phyloP scores from a whole-genome alignment of 2,797 vertebrate genomes.

The Eulemur rubriventer region DNA sequence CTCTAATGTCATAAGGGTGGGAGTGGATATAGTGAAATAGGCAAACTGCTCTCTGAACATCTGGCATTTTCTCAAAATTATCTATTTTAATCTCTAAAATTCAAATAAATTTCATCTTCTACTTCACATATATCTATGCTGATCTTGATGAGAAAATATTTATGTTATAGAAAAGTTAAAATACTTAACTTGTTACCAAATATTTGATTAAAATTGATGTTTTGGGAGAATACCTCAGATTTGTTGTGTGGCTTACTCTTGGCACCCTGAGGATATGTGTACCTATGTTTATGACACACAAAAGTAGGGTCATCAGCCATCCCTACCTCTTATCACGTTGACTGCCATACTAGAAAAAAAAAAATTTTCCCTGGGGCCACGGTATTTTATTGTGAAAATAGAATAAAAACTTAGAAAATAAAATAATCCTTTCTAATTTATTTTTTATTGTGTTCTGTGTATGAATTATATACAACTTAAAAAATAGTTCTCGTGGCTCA shows the following conservation, averaged over 20 bases:
- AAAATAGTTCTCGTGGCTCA: too few species aligned
- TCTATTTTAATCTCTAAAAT: neutral
- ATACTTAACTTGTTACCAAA: neutral
- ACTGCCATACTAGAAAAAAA: too few species aligned
- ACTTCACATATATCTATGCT: neutral
- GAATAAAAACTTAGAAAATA: too few species aligned
- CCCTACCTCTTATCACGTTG: neutral
- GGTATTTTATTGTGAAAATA: too few species aligned
- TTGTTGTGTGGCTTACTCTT: neutral
- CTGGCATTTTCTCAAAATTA: neutral
- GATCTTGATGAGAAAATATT: neutral
- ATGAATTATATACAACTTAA: too few species aligned
- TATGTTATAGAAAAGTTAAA: neutral
- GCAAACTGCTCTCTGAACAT: neutral
- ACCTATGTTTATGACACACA: neutral
- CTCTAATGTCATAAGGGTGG: neutral
- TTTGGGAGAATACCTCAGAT: neutral
- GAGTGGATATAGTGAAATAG: neutral
- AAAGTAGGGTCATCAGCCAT: neutral
- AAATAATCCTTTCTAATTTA: too few species aligned
- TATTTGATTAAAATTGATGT: neutral
- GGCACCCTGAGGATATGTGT: neutral
- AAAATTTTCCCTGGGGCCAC: too few species aligned
- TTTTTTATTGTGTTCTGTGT: too few species aligned
- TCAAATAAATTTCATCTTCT: neutral